A percentile compares a stretch with the other conserved stretches of the same genome.
Evolutionary conservation across 2,888 invertebrate genomes (phyloP).

Genomic region (Caenorhabditis doughertyi): DNA sequence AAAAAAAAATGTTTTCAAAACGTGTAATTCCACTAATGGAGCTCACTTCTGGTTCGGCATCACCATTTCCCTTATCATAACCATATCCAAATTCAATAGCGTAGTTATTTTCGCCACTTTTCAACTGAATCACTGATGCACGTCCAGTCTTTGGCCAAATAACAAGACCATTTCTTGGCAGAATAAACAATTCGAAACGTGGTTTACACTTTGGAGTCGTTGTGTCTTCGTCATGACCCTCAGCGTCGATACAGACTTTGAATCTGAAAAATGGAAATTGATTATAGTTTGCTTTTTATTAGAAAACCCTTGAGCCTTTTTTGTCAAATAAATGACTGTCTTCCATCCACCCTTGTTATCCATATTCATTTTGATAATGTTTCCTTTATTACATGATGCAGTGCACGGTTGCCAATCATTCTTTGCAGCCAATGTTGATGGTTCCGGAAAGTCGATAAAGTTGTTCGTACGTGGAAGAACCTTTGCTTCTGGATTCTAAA

Average conservation of each 20-base stretch:
- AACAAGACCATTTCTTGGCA: constrained; percentile 39
- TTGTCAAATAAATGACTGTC: constrained; percentile 26
- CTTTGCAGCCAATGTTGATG: too few species aligned
- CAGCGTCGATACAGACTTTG: constrained; percentile 35
- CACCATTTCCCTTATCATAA: not conserved
- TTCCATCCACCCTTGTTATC: constrained; percentile 15
- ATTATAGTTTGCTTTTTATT: not conserved
- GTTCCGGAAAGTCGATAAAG: constrained; percentile 3
- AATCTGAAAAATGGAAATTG: constrained; percentile 13
- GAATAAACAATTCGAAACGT: constrained; percentile 17
- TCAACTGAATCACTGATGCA: constrained; percentile 27
- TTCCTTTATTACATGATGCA: constrained; percentile 19
- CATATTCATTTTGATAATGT: constrained; percentile 21
- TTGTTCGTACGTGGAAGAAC: constrained; percentile 11
- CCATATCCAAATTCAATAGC: constrained; percentile 54
- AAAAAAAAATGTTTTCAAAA: not conserved
- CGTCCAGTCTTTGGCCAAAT: constrained; percentile 48
- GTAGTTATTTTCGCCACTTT: not conserved
- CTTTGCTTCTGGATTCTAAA: not conserved
- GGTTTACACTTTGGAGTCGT: not conserved
- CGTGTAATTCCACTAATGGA: not conserved
- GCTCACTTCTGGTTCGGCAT: not conserved
- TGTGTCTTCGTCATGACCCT: not conserved
- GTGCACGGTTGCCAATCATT: constrained; percentile 1
- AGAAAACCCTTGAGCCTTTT: constrained; percentile 1